Evolutionary conservation across 1,140 invertebrate species (phyloP), one percentile per base, ranked within the genome.

Genomic region (Anastrepha obliqua): DNA sequence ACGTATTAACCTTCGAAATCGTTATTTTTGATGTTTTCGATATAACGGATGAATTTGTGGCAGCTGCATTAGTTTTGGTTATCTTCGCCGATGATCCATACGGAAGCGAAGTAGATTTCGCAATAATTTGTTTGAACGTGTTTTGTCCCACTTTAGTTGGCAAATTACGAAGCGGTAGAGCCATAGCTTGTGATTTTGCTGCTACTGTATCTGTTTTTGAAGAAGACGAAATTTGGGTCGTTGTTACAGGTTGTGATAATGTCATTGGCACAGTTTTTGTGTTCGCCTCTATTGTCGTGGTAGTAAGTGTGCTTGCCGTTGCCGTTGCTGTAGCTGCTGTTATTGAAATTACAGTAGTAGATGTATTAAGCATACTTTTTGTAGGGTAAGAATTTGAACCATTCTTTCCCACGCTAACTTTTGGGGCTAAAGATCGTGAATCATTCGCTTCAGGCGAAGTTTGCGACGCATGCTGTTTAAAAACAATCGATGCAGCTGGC

Each of bases 401-500:
- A 8, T 2, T n/a, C n/a, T n/a, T 15, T 39, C 13, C n/a, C 29
- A 70, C 39, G 13, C 9, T 42, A n/a, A 44, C 15, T 6, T 55
- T 55, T 62, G 60, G 5, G 8, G 15, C 4, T 8, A 47, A 6
- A 7, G 42, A 7, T 17, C 47, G 6, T 17, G 17, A n/a, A 5
- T 51, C 15, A 47, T 47, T 15, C 2, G 70, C 15, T n/a, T 15
- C 85, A 39, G 29, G 42, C 5, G 85, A 17, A 15, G 17, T 15
- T 42, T 29, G 3, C 20, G 59, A 2, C 20, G 85, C 58, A n/a
- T 42, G 17, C 3, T 58, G 59, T 62, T 86, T 86, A 51, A 86
- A 42, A 42, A 86, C 58, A 15, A 86, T 29, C 15, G 85, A 86
- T n/a, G 85, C 85, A 47, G 13, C 59, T n/a, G 85, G 85, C 51